Evolutionary conservation across 2,113 vertebrate species (phyloP).

Genomic region (Ceratotherium simum): DNA sequence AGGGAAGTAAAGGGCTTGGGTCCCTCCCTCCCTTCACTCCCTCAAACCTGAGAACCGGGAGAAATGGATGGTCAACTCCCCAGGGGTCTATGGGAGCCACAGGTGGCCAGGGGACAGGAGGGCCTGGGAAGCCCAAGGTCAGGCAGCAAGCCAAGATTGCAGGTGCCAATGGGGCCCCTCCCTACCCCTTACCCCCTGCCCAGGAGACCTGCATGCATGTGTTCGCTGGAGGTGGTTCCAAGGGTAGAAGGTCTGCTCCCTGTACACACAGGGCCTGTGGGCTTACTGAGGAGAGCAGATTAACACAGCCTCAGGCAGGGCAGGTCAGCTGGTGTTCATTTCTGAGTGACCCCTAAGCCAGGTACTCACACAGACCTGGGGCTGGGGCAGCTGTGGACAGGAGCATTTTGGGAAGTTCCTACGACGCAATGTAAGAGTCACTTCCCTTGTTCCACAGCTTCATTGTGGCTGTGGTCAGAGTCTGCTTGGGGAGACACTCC

Average conservation of each 20-base stretch:
- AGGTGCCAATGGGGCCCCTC: background rate
- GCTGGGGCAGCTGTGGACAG: background rate
- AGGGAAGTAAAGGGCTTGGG: background rate
- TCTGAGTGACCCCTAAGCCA: background rate
- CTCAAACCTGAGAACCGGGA: background rate
- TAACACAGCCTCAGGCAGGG: background rate
- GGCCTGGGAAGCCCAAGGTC: background rate
- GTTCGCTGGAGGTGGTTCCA: background rate
- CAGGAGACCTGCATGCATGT: rapidly evolving
- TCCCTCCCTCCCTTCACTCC: background rate
- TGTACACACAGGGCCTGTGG: background rate
- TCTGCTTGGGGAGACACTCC: background rate
- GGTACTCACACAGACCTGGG: background rate
- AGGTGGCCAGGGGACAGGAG: background rate
- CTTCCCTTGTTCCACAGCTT: background rate
- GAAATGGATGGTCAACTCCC: background rate
- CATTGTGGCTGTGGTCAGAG: rapidly evolving
- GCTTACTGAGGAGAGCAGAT: background rate
- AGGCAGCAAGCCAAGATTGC: background rate
- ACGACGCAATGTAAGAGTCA: rapidly evolving
- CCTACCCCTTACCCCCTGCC: background rate
- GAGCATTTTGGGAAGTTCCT: background rate
- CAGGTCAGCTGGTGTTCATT: background rate
- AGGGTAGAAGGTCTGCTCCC: background rate
- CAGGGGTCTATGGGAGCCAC: background rate